These are phyloP conservation scores for Nesoenas mayeri DNA, from an alignment of 2,113 vertebrate genomes.

Conservation along the genomic window DNA sequence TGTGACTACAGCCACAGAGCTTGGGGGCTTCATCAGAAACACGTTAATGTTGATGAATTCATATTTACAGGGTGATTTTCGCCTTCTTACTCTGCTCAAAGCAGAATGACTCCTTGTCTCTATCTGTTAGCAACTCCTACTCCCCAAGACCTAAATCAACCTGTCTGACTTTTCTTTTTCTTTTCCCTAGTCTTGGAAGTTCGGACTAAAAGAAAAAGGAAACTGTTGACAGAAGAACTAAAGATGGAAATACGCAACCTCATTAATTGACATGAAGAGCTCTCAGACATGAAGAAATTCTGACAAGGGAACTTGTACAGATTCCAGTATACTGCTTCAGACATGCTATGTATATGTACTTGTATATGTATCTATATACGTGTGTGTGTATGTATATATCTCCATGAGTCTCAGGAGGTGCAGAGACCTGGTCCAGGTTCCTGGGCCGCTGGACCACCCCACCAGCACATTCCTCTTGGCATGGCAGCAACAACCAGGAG, in stretches of 20 bases:
- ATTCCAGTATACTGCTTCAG: not conserved
- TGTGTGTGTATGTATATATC: no score
- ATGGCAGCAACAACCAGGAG: not conserved
- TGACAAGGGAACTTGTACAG: not conserved
- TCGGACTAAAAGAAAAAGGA: conserved; percentile 38
- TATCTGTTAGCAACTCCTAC: not conserved
- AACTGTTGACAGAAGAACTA: not conserved
- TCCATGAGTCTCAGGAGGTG: not conserved
- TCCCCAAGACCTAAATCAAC: conserved; percentile 1
- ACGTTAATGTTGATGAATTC: not conserved
- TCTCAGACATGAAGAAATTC: not conserved
- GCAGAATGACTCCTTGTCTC: not conserved
- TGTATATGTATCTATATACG: no score
- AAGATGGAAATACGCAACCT: not conserved
- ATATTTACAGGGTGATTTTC: not conserved
- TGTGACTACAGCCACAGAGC: not conserved
- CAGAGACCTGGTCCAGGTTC: no score
- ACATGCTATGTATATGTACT: not conserved
- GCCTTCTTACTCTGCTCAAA: not conserved
- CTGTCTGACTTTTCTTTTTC: not conserved
- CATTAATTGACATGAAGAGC: not conserved
- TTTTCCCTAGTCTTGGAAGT: not conserved
- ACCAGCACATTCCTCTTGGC: not conserved
- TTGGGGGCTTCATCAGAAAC: not conserved
- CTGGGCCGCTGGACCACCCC: not conserved